Conservation (phyloP, 2,888 invertebrate species). For the Mimas tiliae region DNA sequence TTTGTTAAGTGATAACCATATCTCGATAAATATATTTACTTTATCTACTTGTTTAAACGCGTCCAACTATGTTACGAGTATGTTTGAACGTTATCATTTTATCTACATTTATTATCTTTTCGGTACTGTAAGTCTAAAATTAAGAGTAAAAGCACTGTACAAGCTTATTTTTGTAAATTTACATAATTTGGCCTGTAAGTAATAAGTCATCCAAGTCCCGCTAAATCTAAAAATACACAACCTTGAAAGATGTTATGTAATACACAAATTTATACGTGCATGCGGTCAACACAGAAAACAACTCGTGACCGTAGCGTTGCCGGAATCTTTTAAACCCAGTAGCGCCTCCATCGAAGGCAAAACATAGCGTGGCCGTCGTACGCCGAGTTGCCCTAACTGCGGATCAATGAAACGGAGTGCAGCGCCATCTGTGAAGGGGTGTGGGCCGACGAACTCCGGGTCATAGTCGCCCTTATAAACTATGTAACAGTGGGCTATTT, state of each 20-base stretch:
- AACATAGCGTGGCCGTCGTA: conserved; percentile 32
- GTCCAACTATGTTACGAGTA: too few relatives aligned
- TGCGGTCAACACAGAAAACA: neutral
- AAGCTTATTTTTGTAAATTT: too few relatives aligned
- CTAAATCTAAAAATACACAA: neutral
- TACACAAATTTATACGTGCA: neutral
- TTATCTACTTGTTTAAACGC: too few relatives aligned
- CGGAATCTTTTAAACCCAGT: neutral
- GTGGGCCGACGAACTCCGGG: conserved; percentile 46
- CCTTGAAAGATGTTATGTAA: conserved; percentile 16
- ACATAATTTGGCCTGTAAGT: too few relatives aligned
- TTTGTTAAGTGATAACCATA: too few relatives aligned
- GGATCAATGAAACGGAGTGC: conserved; percentile 67
- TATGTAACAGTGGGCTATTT: conserved; percentile 12
- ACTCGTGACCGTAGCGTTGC: neutral
- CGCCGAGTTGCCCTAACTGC: conserved; percentile 57
- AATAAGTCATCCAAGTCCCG: neutral
- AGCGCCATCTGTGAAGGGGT: conserved; percentile 61
- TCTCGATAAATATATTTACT: too few relatives aligned
- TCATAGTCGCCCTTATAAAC: conserved; percentile 7
- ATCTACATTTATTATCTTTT: too few relatives aligned
- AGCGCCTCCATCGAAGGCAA: conserved; percentile 17
- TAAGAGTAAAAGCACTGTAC: too few relatives aligned
- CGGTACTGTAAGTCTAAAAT: too few relatives aligned
- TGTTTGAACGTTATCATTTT: too few relatives aligned